Base-by-base conservation (phyloP, 2,888 invertebrate genomes). In the Phaedon cochleariae region DNA sequence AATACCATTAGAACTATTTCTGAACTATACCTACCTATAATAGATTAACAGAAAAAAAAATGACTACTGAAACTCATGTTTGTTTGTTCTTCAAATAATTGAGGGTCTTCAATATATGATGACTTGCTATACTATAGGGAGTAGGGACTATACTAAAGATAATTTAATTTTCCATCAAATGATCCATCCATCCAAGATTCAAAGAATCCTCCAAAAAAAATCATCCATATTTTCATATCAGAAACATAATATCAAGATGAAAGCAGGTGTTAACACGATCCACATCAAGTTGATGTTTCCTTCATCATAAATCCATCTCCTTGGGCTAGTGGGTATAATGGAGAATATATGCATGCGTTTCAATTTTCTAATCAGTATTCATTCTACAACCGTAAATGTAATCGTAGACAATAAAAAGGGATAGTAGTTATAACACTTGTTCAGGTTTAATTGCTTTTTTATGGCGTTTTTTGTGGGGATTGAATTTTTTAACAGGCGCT, bases 351-450 rank as follows among this genome's bases (percentile, higher is more conserved):
- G 51, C 37, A 31, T 20, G 45, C 45, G 22, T 26, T 45, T 57
- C 37, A 22, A 37, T 57, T 57, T 22, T 57, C 46, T 26, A 45
- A 57, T 57, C 46, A 57, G 57, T 57, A 57, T 57, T 57, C 57
- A 57, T 45, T 57, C 29, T 45, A 45, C 29, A 57, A 18, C 57
- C 41, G 18, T 57, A 45, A 57, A 37, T 21, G 55, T 51, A 57
- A 62, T 62, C 55, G 62, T 48, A 57, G 12, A 41, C 37, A 57
- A 62, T 62, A 41, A 62, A 62, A 62, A 49, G 48, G 54, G 49
- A 57, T 62, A 49, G 62, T 57, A 62, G 62, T 62, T 55, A 55
- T 62, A 49, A 62, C 55, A 62, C 55, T 55, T 55, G 55, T 57
- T 57, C 55, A 37, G 31, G n/a, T 62, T 62, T 49, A 55, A 62